Evolutionary conservation across 1,140 invertebrate species (phyloP).

Genomic region (Apis laboriosa): DNA sequence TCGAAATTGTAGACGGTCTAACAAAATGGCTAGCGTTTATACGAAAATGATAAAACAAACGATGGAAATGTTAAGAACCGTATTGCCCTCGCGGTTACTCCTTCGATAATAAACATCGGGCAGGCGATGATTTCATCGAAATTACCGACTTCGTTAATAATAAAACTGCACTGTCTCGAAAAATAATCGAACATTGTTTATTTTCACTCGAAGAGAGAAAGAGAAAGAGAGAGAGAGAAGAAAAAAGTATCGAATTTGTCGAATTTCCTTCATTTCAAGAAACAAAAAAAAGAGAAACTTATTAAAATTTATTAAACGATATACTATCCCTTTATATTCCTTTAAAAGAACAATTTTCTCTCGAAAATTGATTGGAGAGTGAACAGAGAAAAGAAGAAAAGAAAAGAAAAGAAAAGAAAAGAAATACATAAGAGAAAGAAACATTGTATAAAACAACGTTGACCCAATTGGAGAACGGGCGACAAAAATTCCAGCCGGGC

Average conservation of each 20-base stretch:
- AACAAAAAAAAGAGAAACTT: too few relatives aligned
- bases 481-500: slow-evolving; percentile 5
- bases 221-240: too few relatives aligned
- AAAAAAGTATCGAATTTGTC: too few relatives aligned
- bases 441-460: neutral
- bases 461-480: neutral
- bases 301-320: too few relatives aligned
- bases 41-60: neutral
- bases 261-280: neutral
- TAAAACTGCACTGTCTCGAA: neutral
- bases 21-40: neutral
- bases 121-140: neutral
- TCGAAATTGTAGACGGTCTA: neutral
- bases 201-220: neutral
- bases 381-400: neutral
- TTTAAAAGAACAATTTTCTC: too few relatives aligned
- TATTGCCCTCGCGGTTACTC: neutral
- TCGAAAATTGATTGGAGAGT: neutral
- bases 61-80: neutral
- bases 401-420: neutral
- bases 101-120: neutral
- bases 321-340: too few relatives aligned
- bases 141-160: neutral
- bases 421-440: neutral
- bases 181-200: neutral